Base-by-base conservation (phyloP, 2,113 vertebrate genomes). In the Myodes glareolus region DNA sequence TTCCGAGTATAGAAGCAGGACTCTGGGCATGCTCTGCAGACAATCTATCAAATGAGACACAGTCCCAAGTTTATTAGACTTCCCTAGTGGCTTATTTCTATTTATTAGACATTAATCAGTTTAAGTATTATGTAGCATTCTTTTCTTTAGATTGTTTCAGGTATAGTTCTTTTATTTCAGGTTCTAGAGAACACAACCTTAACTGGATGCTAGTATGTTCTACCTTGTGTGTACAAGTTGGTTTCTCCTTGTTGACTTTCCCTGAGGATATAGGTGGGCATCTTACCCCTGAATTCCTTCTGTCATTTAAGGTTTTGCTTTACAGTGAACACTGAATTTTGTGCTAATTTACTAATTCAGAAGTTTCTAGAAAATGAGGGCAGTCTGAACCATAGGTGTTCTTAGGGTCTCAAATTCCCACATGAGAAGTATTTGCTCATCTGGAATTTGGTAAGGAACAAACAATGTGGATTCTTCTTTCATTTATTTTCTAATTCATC, bases 191-290 rank as follows among this genome's bases (percentile, higher is more conserved):
- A 50, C 73, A 39, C 61, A 45, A 31, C 76, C 70, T 94, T 75
- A 4, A 6, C 50, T 77, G 82, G 61, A 58, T 33, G 58, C 55
- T 82, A 36, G 21, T 80, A 3, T 73, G 36, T 13, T 92, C 31
- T 84, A 5, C 23, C 19, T 92, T 90, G 86, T 82, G 36, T 31
- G 33, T 88, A 25, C 61, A 42, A 36, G 67, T 8, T 17, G 36
- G 33, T 80, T 96, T 94, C 27, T 95, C 27, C 63, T 85, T 47
- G 65, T 77, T 21, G 58, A 87, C 92, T 94, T 94, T 91, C 29
- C 94, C 58, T 84, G 39, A 25, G n/a, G 16, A 42, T 42, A 3
- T 45, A 84, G n/a, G 58, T 42, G 58, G 89, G 10, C 87, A 14
- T 68, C 93, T 94, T 77, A 81, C 42, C 47, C 81, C 12, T 76